Percentiles rank a stretch among this genome's conserved stretches.
Conservation (phyloP, 2,888 invertebrate genomes). For the Adelognathus sp. region DNA sequence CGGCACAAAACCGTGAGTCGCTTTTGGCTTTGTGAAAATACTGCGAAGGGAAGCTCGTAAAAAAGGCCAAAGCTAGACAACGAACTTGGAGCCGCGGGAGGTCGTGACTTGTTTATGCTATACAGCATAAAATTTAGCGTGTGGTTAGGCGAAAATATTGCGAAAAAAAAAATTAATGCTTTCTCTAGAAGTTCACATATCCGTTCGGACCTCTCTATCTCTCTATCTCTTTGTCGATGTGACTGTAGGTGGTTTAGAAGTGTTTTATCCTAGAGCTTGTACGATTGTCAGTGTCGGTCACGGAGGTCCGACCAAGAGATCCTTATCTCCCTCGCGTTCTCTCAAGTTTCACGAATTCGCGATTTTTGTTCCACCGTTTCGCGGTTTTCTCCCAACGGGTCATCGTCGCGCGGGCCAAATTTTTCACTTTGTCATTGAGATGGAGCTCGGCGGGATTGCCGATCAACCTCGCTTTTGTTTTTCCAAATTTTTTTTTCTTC, state of each 20-base stretch:
- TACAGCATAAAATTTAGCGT: too few species aligned
- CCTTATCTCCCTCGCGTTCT: background rate
- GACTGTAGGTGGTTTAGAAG: constrained; percentile 45
- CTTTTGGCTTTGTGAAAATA: too few species aligned
- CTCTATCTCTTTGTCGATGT: constrained; percentile 54
- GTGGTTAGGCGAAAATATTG: too few species aligned
- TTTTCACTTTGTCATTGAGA: constrained; percentile 31
- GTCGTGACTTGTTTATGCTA: too few species aligned
- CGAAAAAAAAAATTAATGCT: constrained; percentile 11
- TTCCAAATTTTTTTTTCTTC: background rate
- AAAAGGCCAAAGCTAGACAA: too few species aligned
- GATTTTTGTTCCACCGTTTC: background rate
- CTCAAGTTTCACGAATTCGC: constrained; percentile 12
- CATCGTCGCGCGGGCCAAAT: constrained; percentile 43
- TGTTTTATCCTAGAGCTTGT: constrained; percentile 35
- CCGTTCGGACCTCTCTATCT: constrained; percentile 51
- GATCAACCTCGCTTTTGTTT: background rate
- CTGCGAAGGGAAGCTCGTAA: too few species aligned
- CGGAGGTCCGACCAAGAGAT: constrained; percentile 48
- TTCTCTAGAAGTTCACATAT: constrained; percentile 49
- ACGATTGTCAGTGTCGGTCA: constrained; percentile 37
- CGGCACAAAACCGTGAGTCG: too few species aligned
- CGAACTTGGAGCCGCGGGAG: too few species aligned
- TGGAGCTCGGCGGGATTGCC: constrained; percentile 64
- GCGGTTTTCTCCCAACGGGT: constrained; percentile 22